Percentiles rank a stretch among this genome's conserved stretches.
phyloP scores from a whole-genome alignment of 2,888 invertebrate species.

The Ethmia dodecea region DNA sequence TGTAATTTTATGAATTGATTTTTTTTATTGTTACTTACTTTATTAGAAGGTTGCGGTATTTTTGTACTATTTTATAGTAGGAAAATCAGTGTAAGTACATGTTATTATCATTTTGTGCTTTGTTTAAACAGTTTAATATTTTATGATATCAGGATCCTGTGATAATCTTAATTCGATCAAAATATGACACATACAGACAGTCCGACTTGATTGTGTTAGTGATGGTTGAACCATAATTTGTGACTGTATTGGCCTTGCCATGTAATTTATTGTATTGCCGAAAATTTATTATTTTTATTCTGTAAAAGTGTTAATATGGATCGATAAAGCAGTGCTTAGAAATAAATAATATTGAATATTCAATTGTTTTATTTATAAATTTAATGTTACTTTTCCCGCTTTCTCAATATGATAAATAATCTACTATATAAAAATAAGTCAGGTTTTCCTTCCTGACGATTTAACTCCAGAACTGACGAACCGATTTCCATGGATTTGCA shows the following conservation, averaged over 20 bases:
- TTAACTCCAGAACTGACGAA: no score
- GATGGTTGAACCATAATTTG: constrained; percentile 3
- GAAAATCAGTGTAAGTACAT: neutral
- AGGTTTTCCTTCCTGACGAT: no score
- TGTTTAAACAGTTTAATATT: neutral
- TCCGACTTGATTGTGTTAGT: no score
- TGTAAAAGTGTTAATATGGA: constrained; percentile 54
- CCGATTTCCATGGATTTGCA: no score
- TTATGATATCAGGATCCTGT: constrained; percentile 52
- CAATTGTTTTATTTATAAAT: neutral
- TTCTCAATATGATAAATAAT: no score
- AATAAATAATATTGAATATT: constrained; percentile 48
- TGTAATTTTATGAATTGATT: no score
- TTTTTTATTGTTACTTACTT: neutral
- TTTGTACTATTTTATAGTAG: constrained; percentile 6
- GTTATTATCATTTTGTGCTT: neutral
- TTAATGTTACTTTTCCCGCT: no score
- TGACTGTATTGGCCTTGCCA: constrained; percentile 55
- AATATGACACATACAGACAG: no score
- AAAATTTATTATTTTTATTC: constrained; percentile 36
- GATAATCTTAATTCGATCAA: constrained; percentile 46
- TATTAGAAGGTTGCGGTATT: constrained; percentile 2
- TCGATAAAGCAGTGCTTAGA: constrained; percentile 64
- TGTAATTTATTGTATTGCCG: constrained; percentile 49
- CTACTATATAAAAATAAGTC: no score